Base-by-base conservation (phyloP, 1,140 invertebrate species). In the Eurytemora carolleeae region DNA sequence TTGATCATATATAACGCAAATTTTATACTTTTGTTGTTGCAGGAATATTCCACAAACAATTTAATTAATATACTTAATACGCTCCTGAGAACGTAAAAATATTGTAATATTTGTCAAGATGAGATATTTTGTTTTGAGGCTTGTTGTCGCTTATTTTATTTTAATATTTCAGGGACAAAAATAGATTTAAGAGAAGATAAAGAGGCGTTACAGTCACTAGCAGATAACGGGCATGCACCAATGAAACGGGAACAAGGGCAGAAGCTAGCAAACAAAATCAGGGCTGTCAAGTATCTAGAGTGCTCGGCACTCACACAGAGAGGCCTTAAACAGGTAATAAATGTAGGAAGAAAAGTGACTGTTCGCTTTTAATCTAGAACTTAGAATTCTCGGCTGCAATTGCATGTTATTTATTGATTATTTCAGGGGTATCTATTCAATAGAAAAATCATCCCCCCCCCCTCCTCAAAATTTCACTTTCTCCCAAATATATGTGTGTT, bases 261-360 rank as follows among this genome's bases (percentile, higher is more conserved):
- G 74, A 91, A 93, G 73, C 76, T 97, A 74, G 89, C 92, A 20
- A 90, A 92, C 72, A 94, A 93, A 82, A 88, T 95, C 69, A 82
- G 93, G 70, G 94, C 94, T 66, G 86, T 95, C 12, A 90, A 90
- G 75, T 98, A 98, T 73, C 87, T 98, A 81, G 95, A 99, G 77
- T 99, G 95, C 75, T 98, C 93, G 31, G 93, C 94, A 52, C 78
- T 98, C 59, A 98, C 95, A 68, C 93, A 99, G 76, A 81, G 91
- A 71, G 94, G 95, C 65, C 78, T 98, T 24, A 97, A 97, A 76
- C 87, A 92, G 78, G 86, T 90, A 56, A 61, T n/a, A 23, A 7
- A 20, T 22, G 57, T 24, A 16, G 53, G 20, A 23, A 54, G 68
- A 65, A 55, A 64, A 31, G 21, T 15, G 17, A 17, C 54, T 16